A percentile compares a stretch with the other conserved stretches of the same genome.
Conservation (phyloP, 2,113 vertebrate species). For the Semicossyphus pulcher region DNA sequence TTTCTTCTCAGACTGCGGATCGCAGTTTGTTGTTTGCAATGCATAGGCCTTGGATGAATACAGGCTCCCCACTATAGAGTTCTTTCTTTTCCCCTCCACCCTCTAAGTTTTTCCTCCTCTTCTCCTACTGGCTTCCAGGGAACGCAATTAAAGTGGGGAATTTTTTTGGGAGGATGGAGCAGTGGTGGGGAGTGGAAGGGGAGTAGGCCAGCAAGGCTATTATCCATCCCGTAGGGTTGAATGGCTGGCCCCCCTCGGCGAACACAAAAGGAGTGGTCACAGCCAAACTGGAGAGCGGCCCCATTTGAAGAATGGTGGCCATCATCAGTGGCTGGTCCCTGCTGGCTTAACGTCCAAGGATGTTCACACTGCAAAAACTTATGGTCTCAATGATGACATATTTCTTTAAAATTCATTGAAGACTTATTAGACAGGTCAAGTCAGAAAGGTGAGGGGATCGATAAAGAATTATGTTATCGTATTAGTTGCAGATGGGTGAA, state of each 20-base stretch:
- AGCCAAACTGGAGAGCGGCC: constrained; percentile 69
- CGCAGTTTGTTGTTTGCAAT: constrained; percentile 82
- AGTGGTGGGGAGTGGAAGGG: constrained; percentile 58
- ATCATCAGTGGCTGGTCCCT: constrained; percentile 46
- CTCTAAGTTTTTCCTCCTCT: constrained; percentile 67
- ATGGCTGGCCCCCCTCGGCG: constrained; percentile 69
- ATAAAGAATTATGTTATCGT: too few species aligned
- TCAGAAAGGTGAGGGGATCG: too few species aligned
- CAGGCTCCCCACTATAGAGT: constrained; percentile 69
- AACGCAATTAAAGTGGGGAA: constrained; percentile 77
- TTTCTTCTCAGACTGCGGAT: constrained; percentile 77
- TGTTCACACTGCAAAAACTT: constrained; percentile 40
- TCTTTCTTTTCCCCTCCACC: constrained; percentile 67
- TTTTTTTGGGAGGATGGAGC: constrained; percentile 60
- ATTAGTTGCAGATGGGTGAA: too few species aligned
- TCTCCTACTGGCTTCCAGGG: constrained; percentile 74
- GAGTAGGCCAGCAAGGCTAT: constrained; percentile 72
- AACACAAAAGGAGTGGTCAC: constrained; percentile 79
- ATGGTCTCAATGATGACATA: constrained; percentile 33
- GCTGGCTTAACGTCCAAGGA: constrained; percentile 46
- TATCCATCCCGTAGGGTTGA: constrained; percentile 79
- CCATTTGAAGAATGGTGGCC: constrained; percentile 71
- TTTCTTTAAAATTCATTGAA: too few species aligned
- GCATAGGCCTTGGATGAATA: constrained; percentile 80
- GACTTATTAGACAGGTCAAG: too few species aligned